Evolutionary conservation across 1,140 invertebrate genomes (phyloP).

Genomic region (Brachionus manjavacas): DNA sequence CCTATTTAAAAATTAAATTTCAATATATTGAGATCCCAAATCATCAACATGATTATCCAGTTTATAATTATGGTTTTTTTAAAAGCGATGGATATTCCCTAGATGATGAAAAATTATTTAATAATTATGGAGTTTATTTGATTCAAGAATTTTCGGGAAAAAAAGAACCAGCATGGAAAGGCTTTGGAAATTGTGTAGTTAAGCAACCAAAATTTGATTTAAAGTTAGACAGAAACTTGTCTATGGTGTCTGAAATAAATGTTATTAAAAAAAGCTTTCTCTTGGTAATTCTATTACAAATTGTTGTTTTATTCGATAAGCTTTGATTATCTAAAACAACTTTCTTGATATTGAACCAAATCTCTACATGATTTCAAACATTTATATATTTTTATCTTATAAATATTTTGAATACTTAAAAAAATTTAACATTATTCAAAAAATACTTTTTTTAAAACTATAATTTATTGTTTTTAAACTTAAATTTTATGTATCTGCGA

Average conservation of each 20-base stretch:
- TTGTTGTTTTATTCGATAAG: too few relatives aligned
- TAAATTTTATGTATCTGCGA: too few relatives aligned
- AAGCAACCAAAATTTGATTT: background rate
- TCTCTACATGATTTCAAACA: too few relatives aligned
- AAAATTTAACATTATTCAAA: too few relatives aligned
- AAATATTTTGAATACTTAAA: too few relatives aligned
- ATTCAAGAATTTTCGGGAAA: background rate
- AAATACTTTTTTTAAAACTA: too few relatives aligned
- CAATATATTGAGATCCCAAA: background rate
- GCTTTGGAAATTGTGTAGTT: background rate
- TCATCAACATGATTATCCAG: background rate
- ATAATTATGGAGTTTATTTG: background rate
- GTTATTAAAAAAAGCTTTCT: too few relatives aligned
- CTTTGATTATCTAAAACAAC: too few relatives aligned
- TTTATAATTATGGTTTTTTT: background rate
- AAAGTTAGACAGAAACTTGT: background rate
- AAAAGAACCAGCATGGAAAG: background rate
- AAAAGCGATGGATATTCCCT: background rate
- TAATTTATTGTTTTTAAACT: too few relatives aligned
- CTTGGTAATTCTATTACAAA: too few relatives aligned
- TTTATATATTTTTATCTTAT: too few relatives aligned
- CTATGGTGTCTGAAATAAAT: background rate
- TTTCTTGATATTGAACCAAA: too few relatives aligned
- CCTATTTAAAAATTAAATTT: background rate
- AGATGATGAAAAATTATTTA: background rate